Conservation (phyloP, 2,113 vertebrate species). For the Equus quagga region DNA sequence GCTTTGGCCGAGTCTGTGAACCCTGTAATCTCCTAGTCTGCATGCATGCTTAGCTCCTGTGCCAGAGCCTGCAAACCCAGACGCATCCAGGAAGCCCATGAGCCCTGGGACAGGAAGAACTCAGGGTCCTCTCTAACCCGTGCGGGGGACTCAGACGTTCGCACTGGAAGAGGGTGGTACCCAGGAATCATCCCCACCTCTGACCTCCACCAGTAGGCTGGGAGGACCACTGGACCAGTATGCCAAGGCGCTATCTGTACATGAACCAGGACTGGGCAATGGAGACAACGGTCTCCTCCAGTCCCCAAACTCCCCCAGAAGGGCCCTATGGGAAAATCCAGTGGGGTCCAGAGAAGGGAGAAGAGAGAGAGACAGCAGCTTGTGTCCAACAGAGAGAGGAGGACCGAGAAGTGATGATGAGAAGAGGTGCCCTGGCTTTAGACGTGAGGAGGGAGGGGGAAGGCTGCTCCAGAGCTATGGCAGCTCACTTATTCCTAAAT, state of each 20-base stretch:
- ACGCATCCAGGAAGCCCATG: neutral
- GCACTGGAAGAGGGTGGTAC: neutral
- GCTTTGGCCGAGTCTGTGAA: constrained; percentile 1
- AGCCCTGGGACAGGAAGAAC: neutral
- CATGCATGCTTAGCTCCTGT: neutral
- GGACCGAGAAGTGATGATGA: neutral
- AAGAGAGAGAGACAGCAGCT: neutral
- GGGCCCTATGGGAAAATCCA: neutral
- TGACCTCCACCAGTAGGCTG: neutral
- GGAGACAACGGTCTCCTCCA: neutral
- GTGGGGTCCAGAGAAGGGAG: neutral
- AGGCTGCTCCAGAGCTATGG: neutral
- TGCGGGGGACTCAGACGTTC: neutral
- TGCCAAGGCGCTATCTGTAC: neutral
- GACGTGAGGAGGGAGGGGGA: neutral
- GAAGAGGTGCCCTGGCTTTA: neutral
- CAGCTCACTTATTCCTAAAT: neutral
- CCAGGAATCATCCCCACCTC: neutral
- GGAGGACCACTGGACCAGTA: fast-evolving
- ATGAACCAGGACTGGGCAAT: fast-evolving
- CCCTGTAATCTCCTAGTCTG: constrained; percentile 39
- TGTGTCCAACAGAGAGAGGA: neutral
- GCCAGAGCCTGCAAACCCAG: neutral
- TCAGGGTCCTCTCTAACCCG: neutral
- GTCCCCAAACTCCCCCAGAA: neutral